Conservation (phyloP, 2,888 invertebrate genomes). For the Venusia cambrica region DNA sequence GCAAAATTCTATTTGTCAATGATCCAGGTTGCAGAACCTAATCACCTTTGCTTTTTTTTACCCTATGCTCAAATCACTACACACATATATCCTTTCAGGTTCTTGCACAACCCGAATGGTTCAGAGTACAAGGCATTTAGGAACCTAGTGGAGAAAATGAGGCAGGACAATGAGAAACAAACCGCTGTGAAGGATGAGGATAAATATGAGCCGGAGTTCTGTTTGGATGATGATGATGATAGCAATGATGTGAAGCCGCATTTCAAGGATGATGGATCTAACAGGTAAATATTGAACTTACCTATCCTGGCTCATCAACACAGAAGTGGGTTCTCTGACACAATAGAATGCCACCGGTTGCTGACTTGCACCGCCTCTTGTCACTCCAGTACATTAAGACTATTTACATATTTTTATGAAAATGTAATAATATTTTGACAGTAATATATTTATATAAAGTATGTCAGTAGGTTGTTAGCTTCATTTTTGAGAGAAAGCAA, state of each 20-base stretch:
- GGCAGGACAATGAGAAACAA: conserved; percentile 49
- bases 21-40: conserved; percentile 52
- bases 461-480: too few relatives aligned
- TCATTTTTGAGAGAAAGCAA: too few relatives aligned
- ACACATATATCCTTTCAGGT: conserved; percentile 58
- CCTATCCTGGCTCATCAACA: too few relatives aligned
- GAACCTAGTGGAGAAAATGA: conserved; percentile 57
- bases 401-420: too few relatives aligned
- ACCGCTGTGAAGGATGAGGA: conserved; percentile 70
- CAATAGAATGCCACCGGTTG: too few relatives aligned
- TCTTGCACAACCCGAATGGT: conserved; percentile 68
- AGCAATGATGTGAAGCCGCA: conserved; percentile 58
- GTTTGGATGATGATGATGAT: conserved; percentile 74
- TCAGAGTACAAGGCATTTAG: conserved; percentile 72
- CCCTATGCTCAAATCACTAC: conserved; percentile 37
- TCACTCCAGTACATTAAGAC: too few relatives aligned
- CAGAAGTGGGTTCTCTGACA: too few relatives aligned
- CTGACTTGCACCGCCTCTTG: too few relatives aligned
- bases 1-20: conserved; percentile 19
- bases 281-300: too few relatives aligned
- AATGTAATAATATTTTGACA: too few relatives aligned
- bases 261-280: conserved; percentile 63
- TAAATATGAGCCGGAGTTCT: conserved; percentile 76
- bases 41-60: conserved; percentile 50
- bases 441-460: too few relatives aligned